Conservation (phyloP, 2,888 invertebrate species). For the Zonitis immaculata region DNA sequence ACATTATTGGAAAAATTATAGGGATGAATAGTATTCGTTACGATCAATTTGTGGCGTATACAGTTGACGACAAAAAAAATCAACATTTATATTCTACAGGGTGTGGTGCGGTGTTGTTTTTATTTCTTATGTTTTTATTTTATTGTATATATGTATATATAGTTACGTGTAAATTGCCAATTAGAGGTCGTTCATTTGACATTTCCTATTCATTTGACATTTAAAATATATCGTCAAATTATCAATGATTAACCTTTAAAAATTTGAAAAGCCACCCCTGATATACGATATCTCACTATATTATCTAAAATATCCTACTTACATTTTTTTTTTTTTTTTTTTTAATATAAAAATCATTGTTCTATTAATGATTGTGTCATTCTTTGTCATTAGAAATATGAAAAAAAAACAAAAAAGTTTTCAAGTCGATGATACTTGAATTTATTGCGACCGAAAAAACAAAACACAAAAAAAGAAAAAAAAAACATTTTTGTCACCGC, state of each 20-base stretch:
- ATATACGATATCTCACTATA: not conserved
- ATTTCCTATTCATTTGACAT: not conserved
- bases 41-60: conserved; percentile 43
- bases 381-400: too few relatives aligned
- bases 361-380: too few relatives aligned
- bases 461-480: too few relatives aligned
- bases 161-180: not conserved
- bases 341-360: too few relatives aligned
- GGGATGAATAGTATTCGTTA: conserved; percentile 45
- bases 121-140: not conserved
- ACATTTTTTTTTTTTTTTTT: not conserved
- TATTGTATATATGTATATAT: too few relatives aligned
- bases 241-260: not conserved
- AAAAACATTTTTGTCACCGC: too few relatives aligned
- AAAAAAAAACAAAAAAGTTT: too few relatives aligned
- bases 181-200: not conserved
- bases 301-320: not conserved
- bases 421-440: too few relatives aligned
- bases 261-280: not conserved
- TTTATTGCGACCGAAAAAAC: too few relatives aligned
- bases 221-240: too few relatives aligned
- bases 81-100: too few relatives aligned
- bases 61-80: conserved; percentile 26
- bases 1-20: conserved; percentile 46
- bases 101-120: not conserved